A percentile compares a stretch with the other conserved stretches of the same genome.
phyloP scores from a whole-genome alignment of 2,797 vertebrate species.

The Amblyraja radiata region DNA sequence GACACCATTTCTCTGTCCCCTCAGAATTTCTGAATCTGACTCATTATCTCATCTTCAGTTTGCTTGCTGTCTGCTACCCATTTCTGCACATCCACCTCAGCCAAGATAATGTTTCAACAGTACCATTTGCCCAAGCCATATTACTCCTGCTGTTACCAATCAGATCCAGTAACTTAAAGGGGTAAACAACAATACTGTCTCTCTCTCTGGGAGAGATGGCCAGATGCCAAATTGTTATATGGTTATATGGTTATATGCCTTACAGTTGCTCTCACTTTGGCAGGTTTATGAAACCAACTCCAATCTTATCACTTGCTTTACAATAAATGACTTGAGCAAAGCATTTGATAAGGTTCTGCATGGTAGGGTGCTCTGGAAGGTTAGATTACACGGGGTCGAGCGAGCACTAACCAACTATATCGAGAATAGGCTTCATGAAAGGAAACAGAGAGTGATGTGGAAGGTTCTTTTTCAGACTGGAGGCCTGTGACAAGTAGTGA shows the following conservation, averaged over 20 bases:
- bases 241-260: too few relatives aligned
- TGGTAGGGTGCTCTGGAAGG: too few relatives aligned
- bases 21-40: not conserved
- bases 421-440: too few relatives aligned
- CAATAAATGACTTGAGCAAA: too few relatives aligned
- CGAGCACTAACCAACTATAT: too few relatives aligned
- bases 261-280: not conserved
- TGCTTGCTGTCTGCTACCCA: not conserved
- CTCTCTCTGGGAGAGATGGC: not conserved
- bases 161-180: not conserved
- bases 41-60: not conserved
- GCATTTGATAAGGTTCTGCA: too few relatives aligned
- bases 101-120: not conserved
- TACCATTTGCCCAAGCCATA: not conserved
- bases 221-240: too few relatives aligned
- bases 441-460: too few relatives aligned
- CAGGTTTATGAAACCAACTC: not conserved
- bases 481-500: too few relatives aligned
- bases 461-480: too few relatives aligned
- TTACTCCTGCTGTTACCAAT: not conserved
- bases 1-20: not conserved
- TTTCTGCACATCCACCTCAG: not conserved
- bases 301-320: not conserved
- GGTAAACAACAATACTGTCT: not conserved
- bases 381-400: too few relatives aligned